phyloP scores from a whole-genome alignment of 1,140 invertebrate genomes.

The Hormaphis cornu region DNA sequence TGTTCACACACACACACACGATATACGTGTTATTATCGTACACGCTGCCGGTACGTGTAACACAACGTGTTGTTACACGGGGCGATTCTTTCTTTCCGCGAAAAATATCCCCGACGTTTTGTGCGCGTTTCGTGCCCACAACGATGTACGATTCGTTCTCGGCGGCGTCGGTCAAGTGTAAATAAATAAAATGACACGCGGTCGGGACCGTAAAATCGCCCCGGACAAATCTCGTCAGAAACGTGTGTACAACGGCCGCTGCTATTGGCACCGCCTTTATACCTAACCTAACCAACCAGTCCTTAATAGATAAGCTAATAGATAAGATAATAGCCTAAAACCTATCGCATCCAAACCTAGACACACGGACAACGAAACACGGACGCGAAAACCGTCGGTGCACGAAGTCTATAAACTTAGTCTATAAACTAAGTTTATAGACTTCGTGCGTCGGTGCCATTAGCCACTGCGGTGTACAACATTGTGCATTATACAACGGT shows the following conservation, averaged over 20 bases:
- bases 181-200: conserved; percentile 32
- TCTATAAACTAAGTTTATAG: no score
- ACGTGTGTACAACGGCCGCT: not conserved
- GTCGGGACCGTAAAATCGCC: conserved; percentile 8
- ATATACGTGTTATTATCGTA: not conserved
- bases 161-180: conserved; percentile 31
- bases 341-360: no score
- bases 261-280: no score
- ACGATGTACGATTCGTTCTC: conserved; percentile 16
- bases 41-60: not conserved
- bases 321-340: no score
- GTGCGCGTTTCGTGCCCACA: no score
- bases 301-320: no score
- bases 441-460: not conserved
- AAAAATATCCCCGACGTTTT: not conserved
- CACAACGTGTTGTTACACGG: no score
- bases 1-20: no score
- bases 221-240: conserved; percentile 16
- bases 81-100: not conserved
- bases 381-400: no score
- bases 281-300: no score
- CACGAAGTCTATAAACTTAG: no score
- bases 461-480: not conserved
- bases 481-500: not conserved
- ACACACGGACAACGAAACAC: no score